Evolutionary conservation across 2,888 invertebrate species (phyloP).

Genomic region (Limnephilus auricula): DNA sequence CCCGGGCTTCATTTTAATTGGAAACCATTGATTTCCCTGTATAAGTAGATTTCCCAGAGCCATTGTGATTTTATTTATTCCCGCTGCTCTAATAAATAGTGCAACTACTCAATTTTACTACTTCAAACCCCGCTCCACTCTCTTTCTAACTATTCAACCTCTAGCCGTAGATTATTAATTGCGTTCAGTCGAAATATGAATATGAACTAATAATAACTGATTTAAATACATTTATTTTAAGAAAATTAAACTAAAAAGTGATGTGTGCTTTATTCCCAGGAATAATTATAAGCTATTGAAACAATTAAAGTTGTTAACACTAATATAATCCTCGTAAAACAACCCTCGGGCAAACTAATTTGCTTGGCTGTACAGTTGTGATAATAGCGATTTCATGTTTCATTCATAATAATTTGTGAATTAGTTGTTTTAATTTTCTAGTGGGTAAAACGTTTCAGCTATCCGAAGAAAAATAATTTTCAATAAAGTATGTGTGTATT

Average conservation of each 20-base stretch:
- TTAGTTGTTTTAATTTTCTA: too few relatives aligned
- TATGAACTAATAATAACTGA: background rate
- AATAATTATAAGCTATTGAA: background rate
- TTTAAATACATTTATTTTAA: too few relatives aligned
- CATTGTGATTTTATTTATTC: slow-evolving; percentile 5
- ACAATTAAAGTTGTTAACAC: background rate
- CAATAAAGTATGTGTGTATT: too few relatives aligned
- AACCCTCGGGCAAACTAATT: background rate
- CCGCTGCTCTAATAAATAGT: background rate
- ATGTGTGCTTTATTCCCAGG: background rate
- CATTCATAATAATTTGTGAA: background rate
- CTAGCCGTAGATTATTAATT: background rate
- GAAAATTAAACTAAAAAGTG: background rate
- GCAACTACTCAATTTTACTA: background rate
- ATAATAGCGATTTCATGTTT: background rate
- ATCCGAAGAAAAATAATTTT: too few relatives aligned
- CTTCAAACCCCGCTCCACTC: background rate
- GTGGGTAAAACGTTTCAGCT: background rate
- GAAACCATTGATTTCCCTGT: slow-evolving; percentile 74
- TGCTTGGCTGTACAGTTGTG: background rate
- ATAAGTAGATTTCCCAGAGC: slow-evolving; percentile 2
- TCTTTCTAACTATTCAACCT: background rate
- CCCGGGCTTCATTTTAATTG: slow-evolving; percentile 77
- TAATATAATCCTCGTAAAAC: background rate
- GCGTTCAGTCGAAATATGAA: background rate